Evolutionary conservation across 2,113 vertebrate species (phyloP), one percentile per base, ranked within the genome.

Genomic region (Sardina pilchardus): DNA sequence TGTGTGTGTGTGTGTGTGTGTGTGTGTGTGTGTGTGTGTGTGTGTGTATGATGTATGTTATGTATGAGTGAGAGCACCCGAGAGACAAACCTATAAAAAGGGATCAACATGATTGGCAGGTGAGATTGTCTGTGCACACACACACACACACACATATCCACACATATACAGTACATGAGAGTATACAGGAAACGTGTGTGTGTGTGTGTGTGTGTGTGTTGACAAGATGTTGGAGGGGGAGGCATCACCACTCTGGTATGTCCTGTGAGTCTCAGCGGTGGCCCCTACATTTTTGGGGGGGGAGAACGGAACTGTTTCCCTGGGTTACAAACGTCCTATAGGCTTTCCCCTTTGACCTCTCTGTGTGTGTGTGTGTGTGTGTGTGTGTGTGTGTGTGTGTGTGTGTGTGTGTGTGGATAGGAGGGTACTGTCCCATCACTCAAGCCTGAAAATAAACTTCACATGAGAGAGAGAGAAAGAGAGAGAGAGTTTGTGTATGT

Each of bases 1-100:
- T n/a, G n/a, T n/a, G n/a, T n/a, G 85, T 87, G 75, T 48, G 63
- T 50, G 82, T 85, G 84, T 80, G 67, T 80, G 63, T 82, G 80
- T 81, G 80, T 81, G 80, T 45, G 39, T 39, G 14, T 81, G 39
- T 44, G 81, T 82, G 53, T 78, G 36, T 81, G 39, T 43, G 39
- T 81, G 39, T 44, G 0, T 21, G 19, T 45, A 26, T 9, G 24
- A 63, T 53, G 50, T 53, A 53, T 53, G 17, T 53, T 53, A 63
- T 63, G 56, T 63, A 26, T 63, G 56, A 63, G 56, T 7, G 4
- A n/a, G 56, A 59, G 56, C 19, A 24, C 56, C 56, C 24, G 1
- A 10, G 17, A 63, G n/a, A 81, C 82, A 26, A 44, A 26, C 24
- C 30, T 24, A 24, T 56, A 30, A 50, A 71, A 71, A 84, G 67